Evolutionary conservation across 2,797 vertebrate genomes (phyloP).

Genomic region (Thaleichthys pacificus): DNA sequence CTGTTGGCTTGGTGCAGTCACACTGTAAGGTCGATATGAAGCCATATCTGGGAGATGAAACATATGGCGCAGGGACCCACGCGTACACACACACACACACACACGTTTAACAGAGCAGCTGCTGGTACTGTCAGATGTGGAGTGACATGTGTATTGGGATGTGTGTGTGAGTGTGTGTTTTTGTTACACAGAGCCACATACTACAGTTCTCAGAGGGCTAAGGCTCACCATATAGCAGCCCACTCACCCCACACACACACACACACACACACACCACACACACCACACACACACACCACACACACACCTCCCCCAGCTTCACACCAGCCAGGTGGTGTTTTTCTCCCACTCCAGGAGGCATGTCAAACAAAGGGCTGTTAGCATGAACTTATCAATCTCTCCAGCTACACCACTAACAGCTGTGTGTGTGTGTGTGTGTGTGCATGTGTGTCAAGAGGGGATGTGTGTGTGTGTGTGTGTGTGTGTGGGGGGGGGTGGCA

Average conservation of each 20-base stretch:
- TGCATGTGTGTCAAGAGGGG: not conserved
- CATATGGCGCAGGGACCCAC: conserved; percentile 80
- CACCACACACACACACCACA: not conserved
- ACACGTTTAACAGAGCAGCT: conserved; percentile 83
- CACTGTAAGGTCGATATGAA: conserved; percentile 83
- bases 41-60: conserved; percentile 85
- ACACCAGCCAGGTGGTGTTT: conserved; percentile 88
- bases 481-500: not conserved
- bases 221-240: not conserved
- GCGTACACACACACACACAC: conserved; percentile 31
- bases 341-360: conserved; percentile 78
- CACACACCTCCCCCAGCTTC: conserved; percentile 25
- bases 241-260: not conserved
- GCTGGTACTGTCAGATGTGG: conserved; percentile 82
- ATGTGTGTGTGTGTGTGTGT: conserved; percentile 44
- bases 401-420: conserved; percentile 54
- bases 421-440: conserved; percentile 44
- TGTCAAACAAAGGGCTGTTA: conserved; percentile 69
- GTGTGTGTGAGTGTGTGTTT: conserved; percentile 75
- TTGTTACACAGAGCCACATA: conserved; percentile 39
- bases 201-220: conserved; percentile 70
- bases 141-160: conserved; percentile 77
- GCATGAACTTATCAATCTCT: conserved; percentile 65
- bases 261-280: not conserved
- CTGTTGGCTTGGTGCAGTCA: conserved; percentile 83